Evolutionary conservation across 2,888 invertebrate species (phyloP).

Genomic region (Fragum whitleyi): DNA sequence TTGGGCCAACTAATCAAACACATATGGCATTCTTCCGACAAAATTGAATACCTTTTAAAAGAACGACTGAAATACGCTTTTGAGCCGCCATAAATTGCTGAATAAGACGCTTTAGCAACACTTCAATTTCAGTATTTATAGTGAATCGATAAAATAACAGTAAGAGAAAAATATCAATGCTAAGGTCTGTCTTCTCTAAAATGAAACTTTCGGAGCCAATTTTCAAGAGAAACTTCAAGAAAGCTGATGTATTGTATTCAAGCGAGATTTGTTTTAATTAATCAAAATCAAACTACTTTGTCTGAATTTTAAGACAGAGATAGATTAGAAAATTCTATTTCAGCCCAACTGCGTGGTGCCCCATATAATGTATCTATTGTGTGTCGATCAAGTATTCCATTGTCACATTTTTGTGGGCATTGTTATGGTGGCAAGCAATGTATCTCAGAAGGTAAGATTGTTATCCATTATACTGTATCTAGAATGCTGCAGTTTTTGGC

Average conservation of each 20-base stretch:
- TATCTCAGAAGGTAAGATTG: no score
- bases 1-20: not conserved
- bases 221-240: not conserved
- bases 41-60: no score
- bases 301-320: not conserved
- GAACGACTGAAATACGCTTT: not conserved
- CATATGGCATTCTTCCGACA: not conserved
- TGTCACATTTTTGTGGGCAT: no score
- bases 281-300: constrained; percentile 4
- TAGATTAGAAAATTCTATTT: not conserved
- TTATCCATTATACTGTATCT: no score
- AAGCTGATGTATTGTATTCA: not conserved
- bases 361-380: no score
- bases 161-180: no score
- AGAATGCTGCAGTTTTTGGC: no score
- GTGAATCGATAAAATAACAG: not conserved
- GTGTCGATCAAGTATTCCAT: no score
- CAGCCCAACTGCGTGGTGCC: no score
- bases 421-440: no score
- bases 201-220: no score
- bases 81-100: not conserved
- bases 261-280: not conserved
- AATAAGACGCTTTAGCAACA: not conserved
- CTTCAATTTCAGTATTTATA: not conserved
- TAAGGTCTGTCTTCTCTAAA: no score